phyloP scores from a whole-genome alignment of 1,140 invertebrate species.

The Drepana arcuata region DNA sequence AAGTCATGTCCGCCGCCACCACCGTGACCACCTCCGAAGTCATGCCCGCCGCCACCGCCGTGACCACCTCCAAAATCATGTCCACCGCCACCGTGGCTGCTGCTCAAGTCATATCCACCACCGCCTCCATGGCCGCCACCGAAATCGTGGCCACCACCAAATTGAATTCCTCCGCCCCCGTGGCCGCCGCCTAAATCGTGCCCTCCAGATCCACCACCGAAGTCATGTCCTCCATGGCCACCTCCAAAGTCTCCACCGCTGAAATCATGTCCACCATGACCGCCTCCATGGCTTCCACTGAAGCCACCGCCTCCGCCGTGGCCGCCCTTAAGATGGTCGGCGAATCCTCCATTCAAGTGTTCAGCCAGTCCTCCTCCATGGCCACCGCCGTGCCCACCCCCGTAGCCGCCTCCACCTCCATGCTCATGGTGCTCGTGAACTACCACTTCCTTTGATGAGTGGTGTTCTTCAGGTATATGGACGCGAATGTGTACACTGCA shows the following conservation, averaged over 20 bases:
- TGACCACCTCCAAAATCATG: conserved; percentile 19
- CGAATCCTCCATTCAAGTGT: conserved; percentile 23
- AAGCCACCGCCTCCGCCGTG: conserved; percentile 15
- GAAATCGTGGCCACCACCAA: conserved; percentile 10
- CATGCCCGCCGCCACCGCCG: conserved; percentile 12
- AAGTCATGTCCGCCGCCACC: conserved; percentile 15
- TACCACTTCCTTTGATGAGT: conserved; percentile 49
- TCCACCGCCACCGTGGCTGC: conserved; percentile 27
- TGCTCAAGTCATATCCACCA: conserved; percentile 10
- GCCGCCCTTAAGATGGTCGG: conserved; percentile 21
- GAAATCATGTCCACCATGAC: conserved; percentile 4
- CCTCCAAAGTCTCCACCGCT: conserved; percentile 17
- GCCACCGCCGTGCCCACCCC: conserved; percentile 17
- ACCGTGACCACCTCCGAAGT: conserved; percentile 23
- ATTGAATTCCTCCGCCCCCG: conserved; percentile 5
- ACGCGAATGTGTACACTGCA: conserved; percentile 58
- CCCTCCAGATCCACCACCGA: conserved; percentile 14
- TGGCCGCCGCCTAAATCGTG: conserved; percentile 12
- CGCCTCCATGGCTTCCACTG: conserved; percentile 10
- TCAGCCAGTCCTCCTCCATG: conserved; percentile 18
- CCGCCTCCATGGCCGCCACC: conserved; percentile 21
- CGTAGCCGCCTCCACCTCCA: conserved; percentile 30
- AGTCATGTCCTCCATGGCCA: conserved; percentile 9
- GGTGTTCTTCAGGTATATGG: conserved; percentile 53
- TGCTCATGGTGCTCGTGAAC: conserved; percentile 47